These are phyloP conservation scores for Drosophila mimetica DNA, from an alignment of 2,888 invertebrate species.

Conservation along the genomic window DNA sequence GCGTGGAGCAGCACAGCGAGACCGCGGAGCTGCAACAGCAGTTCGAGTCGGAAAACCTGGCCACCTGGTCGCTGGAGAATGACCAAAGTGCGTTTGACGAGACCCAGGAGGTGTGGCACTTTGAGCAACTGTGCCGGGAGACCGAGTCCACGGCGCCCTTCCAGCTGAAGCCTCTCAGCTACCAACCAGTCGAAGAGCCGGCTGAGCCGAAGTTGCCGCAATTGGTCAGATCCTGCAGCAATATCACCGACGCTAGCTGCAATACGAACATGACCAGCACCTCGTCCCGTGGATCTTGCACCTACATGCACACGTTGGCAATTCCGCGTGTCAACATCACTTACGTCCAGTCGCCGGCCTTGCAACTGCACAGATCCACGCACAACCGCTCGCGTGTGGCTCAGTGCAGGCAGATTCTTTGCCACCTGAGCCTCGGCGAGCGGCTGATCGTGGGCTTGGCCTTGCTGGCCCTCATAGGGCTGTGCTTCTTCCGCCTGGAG, in stretches of 20 bases:
- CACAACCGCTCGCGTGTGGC: constrained; percentile 50
- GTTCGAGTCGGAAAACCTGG: constrained; percentile 36
- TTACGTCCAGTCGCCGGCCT: constrained; percentile 10
- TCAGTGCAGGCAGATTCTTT: constrained; percentile 55
- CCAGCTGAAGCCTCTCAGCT: constrained; percentile 63
- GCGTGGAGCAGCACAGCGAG: constrained; percentile 1
- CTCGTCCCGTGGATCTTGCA: constrained; percentile 49
- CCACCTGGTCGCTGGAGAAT: constrained; percentile 12
- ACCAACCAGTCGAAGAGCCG: constrained; percentile 1
- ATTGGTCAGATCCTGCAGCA: constrained; percentile 1
- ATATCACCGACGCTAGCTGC: not conserved
- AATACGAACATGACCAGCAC: constrained; percentile 19
- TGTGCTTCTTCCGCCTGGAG: constrained; percentile 3
- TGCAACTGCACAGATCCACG: not conserved
- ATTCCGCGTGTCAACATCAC: constrained; percentile 48
- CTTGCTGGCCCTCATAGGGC: constrained; percentile 24
- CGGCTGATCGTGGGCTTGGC: constrained; percentile 47
- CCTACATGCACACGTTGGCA: constrained; percentile 38
- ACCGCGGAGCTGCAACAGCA: constrained; percentile 18
- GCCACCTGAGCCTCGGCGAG: constrained; percentile 58
- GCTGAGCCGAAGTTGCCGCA: not conserved
- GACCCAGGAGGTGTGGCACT: constrained; percentile 44
- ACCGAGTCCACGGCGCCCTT: constrained; percentile 81
- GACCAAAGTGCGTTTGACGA: constrained; percentile 2
- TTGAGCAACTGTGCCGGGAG: constrained; percentile 73